These are phyloP conservation scores for Loris lydekkerianus DNA, from an alignment of 2,797 vertebrate species.

Conservation along the genomic window DNA sequence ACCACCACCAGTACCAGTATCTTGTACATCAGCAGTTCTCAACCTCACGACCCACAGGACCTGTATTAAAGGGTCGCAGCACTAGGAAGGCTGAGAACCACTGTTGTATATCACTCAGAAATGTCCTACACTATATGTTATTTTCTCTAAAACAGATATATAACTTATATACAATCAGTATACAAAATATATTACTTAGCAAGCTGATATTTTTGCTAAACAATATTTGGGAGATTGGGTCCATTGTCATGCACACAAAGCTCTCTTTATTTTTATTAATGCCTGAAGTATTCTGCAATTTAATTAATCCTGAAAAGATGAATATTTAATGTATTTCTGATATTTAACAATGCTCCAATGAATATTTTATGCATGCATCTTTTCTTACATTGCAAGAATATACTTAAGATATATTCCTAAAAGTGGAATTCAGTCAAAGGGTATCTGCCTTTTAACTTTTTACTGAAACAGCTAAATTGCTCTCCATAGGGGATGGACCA, in stretches of 20 bases:
- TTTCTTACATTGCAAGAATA: slow-evolving; percentile 30
- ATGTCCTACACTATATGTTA: background rate
- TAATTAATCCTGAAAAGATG: slow-evolving; percentile 33
- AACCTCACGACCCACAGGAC: too few relatives aligned
- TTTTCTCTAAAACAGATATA: background rate
- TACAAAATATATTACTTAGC: background rate
- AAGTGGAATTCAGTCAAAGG: slow-evolving; percentile 41
- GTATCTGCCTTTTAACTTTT: slow-evolving; percentile 26
- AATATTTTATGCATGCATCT: background rate
- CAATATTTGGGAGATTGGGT: background rate
- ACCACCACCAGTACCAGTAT: background rate
- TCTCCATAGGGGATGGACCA: background rate
- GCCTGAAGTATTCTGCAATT: background rate
- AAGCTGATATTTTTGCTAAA: slow-evolving; percentile 19
- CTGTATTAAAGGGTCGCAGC: too few relatives aligned
- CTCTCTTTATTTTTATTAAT: background rate
- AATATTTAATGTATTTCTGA: slow-evolving; percentile 37
- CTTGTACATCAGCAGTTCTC: background rate
- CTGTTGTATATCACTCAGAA: background rate
- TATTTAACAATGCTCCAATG: background rate
- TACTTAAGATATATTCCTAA: slow-evolving; percentile 24
- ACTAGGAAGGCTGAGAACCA: too few relatives aligned
- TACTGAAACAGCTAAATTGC: slow-evolving; percentile 20
- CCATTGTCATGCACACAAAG: background rate
- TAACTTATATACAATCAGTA: background rate